phyloP scores from a whole-genome alignment of 2,113 vertebrate genomes.

The Connochaetes taurinus region DNA sequence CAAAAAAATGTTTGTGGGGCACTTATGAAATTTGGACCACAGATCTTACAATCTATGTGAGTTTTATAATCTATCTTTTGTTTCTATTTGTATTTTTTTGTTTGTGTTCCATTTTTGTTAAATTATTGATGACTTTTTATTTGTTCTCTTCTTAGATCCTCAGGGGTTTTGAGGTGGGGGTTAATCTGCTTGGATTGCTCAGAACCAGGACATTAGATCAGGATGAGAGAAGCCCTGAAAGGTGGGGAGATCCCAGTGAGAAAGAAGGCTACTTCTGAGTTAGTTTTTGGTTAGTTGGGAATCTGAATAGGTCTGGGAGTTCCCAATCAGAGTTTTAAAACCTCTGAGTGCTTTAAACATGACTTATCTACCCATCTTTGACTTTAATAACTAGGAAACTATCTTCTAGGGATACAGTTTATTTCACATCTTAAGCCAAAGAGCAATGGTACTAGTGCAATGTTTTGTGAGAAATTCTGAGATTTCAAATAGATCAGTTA shows the following conservation, averaged over 20 bases:
- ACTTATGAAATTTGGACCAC: constrained; percentile 29
- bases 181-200: not conserved
- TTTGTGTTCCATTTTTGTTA: not conserved
- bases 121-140: not conserved
- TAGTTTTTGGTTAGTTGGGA: not conserved
- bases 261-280: not conserved
- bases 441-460: not conserved
- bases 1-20: constrained; percentile 48
- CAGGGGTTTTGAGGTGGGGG: not conserved
- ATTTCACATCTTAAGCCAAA: not conserved
- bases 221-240: not conserved
- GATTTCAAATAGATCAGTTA: not conserved
- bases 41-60: constrained; percentile 47
- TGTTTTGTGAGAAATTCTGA: not conserved
- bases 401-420: not conserved
- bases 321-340: not conserved
- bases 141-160: not conserved
- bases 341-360: not conserved
- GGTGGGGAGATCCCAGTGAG: not conserved
- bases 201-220: not conserved
- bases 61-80: not conserved
- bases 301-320: not conserved
- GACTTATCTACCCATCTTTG: not conserved
- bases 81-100: not conserved
- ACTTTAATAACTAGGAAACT: not conserved